Evolutionary conservation across 1,140 invertebrate species (phyloP), one percentile per base, ranked within the genome.

Genomic region (Hydropsyche tenuis): DNA sequence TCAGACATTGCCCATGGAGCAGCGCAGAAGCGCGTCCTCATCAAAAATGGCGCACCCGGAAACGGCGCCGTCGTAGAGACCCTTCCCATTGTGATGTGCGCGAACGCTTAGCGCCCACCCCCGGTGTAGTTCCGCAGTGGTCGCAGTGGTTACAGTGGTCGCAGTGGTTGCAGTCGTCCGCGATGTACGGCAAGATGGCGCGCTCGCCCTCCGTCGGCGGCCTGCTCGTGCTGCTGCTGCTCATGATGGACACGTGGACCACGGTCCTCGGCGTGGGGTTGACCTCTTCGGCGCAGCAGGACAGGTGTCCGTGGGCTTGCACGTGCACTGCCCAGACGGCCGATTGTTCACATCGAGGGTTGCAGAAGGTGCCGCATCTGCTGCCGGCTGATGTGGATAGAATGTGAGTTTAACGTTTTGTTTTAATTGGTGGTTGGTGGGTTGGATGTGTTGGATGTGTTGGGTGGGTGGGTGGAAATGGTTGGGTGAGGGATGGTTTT

Each of bases 311-410:
- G n/a, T 88, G 88, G 82, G 88, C 89, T 22, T 94, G 93, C 83
- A 85, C 88, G 78, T 95, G 93, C 81, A 86, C 86, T 74, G 90
- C 89, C 71, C 85, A 90, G 65, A 89, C 90, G 64, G 89, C 93
- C 45, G 91, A 94, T 79, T 95, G 93, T 81, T 90, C 91, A 45
- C 89, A 91, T 80, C 86, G 91, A 42, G 90, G 89, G 72, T 85
- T 95, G 45, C 89, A 88, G 11, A 88, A 90, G 79, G 89, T 94
- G n/a, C 93, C 93, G 0, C 86, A 87, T 73, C 88, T 90, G 79
- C 86, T 94, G 75, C 90, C 92, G 20, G 81, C 85, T 60, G 87
- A 91, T 79, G 90, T 89, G 66, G 91, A 94, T 84, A 90, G 90
- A 91, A 84, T 94, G 93, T 95, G 84, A 94, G 93, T 93, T 43